These are phyloP conservation scores for Bubo scandiacus DNA, from an alignment of 2,113 vertebrate species.

Conservation along the genomic window DNA sequence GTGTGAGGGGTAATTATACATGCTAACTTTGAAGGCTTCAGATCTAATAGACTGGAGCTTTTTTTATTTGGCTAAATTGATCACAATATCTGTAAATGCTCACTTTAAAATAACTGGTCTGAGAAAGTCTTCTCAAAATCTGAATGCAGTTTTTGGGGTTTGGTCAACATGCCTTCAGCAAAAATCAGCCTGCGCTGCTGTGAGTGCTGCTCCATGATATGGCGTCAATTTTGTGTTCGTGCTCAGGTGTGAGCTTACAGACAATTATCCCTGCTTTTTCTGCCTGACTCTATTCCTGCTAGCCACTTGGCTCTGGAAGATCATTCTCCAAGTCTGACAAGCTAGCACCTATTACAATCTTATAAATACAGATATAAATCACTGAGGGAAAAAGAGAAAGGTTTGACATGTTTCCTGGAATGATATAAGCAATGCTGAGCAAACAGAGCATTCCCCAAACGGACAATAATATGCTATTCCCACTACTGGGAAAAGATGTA, in stretches of 20 bases:
- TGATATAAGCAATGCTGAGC: neutral
- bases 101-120: neutral
- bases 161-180: neutral
- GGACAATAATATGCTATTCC: neutral
- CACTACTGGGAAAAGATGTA: neutral
- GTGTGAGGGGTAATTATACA: neutral
- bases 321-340: neutral
- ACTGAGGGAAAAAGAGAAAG: neutral
- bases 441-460: neutral
- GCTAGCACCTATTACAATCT: neutral
- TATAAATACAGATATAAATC: constrained; percentile 18
- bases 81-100: neutral
- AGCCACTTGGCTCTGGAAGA: neutral
- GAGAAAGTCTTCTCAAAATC: neutral
- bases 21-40: neutral
- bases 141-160: neutral
- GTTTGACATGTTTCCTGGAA: neutral
- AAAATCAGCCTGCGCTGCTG: neutral
- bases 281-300: neutral
- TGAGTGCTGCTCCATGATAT: neutral
- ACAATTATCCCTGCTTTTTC: neutral
- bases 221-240: neutral
- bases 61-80: neutral
- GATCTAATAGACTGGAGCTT: neutral
- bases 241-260: constrained; percentile 27